These are phyloP conservation scores for Drosophila sturtevanti DNA, from an alignment of 1,140 invertebrate species.

Conservation along the genomic window DNA sequence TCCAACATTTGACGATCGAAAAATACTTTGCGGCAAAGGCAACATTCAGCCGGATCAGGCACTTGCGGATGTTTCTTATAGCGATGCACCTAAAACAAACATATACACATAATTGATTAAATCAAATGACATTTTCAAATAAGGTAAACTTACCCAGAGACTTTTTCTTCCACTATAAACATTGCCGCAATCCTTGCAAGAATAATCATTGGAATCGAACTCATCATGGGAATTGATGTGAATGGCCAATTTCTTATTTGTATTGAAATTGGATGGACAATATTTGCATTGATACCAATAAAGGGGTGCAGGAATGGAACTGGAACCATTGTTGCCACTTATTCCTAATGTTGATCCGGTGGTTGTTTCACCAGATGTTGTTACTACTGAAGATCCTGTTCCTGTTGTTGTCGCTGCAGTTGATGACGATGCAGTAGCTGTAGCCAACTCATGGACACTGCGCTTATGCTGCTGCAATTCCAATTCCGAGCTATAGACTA, in stretches of 20 bases:
- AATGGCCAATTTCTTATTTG: constrained; percentile 82
- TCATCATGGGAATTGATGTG: constrained; percentile 82
- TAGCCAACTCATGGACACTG: constrained; percentile 48
- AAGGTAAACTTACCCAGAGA: constrained; percentile 68
- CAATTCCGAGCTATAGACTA: constrained; percentile 72
- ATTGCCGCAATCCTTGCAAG: constrained; percentile 82
- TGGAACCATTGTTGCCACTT: neutral
- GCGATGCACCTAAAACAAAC: constrained; percentile 67
- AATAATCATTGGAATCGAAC: constrained; percentile 81
- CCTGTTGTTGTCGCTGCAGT: constrained; percentile 16
- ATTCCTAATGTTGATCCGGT: neutral
- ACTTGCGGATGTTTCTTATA: constrained; percentile 82
- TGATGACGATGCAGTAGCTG: constrained; percentile 21
- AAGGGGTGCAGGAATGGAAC: constrained; percentile 35
- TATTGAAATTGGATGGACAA: constrained; percentile 81
- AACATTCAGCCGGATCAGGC: constrained; percentile 76
- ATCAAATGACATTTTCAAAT: neutral
- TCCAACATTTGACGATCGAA: constrained; percentile 81
- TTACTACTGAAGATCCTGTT: neutral
- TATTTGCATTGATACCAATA: constrained; percentile 83
- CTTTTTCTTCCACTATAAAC: constrained; percentile 82
- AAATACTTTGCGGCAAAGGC: constrained; percentile 77
- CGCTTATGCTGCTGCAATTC: constrained; percentile 72
- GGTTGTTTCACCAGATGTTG: constrained; percentile 7
- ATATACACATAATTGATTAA: neutral